Conservation (phyloP, 1,140 invertebrate genomes). For the Wiebesia pumilae region DNA sequence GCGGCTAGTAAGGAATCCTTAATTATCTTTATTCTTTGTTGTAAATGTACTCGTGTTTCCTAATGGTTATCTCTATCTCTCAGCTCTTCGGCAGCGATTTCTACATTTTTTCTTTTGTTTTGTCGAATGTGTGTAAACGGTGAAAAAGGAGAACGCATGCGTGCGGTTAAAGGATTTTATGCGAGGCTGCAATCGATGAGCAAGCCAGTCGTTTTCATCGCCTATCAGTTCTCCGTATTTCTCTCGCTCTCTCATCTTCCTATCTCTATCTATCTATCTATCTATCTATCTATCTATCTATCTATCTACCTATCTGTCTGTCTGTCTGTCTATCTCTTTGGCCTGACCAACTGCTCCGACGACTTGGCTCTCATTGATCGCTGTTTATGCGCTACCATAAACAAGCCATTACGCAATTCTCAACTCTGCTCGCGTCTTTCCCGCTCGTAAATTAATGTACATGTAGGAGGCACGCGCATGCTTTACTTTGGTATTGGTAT, state of each 20-base stretch:
- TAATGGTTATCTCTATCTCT: neutral
- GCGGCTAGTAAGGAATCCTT: neutral
- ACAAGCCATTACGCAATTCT: constrained; percentile 67
- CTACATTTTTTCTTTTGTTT: neutral
- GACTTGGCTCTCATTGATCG: constrained; percentile 60
- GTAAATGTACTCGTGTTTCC: neutral
- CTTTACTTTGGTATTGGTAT: neutral
- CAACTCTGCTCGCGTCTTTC: constrained; percentile 15
- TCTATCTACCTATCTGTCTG: neutral
- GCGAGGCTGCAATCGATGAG: neutral
- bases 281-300: neutral
- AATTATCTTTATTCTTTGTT: neutral
- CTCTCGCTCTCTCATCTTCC: neutral
- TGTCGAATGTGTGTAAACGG: neutral
- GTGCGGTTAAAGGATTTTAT: constrained; percentile 32
- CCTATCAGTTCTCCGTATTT: neutral
- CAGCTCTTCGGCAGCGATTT: neutral
- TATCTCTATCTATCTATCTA: neutral
- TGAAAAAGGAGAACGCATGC: constrained; percentile 16
- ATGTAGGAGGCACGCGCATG: neutral
- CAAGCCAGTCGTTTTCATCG: constrained; percentile 18
- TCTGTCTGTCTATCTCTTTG: neutral
- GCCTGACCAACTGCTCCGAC: constrained; percentile 37
- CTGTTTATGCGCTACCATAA: constrained; percentile 67
- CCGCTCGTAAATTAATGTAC: neutral